Evolutionary conservation across 2,797 vertebrate species (phyloP).

Genomic region (Pseudochaenichthys georgianus): DNA sequence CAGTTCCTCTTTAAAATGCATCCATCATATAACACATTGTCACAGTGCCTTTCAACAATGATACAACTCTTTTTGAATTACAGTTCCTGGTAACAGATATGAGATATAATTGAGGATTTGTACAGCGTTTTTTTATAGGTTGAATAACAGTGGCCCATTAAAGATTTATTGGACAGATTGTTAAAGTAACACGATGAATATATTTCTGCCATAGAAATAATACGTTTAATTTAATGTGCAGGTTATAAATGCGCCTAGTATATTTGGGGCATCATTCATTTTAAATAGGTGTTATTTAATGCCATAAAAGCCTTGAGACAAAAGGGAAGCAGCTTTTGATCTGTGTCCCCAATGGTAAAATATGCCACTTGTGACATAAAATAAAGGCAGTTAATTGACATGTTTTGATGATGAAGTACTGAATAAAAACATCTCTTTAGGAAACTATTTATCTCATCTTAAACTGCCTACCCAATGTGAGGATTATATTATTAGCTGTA

Average conservation of each 20-base stretch:
- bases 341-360: background rate
- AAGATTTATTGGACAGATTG: conserved; percentile 20
- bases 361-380: background rate
- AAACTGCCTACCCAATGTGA: background rate
- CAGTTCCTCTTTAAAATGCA: conserved; percentile 5
- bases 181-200: conserved; percentile 31
- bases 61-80: conserved; percentile 13
- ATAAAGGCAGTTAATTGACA: background rate
- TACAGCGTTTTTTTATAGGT: conserved; percentile 2
- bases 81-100: background rate
- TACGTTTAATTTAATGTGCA: conserved; percentile 8
- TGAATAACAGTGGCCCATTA: conserved; percentile 15
- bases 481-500: background rate
- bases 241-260: conserved; percentile 3
- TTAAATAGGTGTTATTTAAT: background rate
- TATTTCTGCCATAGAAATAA: conserved; percentile 3
- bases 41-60: background rate
- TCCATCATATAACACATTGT: background rate
- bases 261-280: conserved; percentile 24
- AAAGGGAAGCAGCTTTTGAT: conserved; percentile 2
- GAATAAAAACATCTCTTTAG: background rate
- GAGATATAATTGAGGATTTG: background rate
- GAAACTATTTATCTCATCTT: background rate
- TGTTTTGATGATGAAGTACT: background rate
- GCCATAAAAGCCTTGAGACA: conserved; percentile 5